These are phyloP conservation scores for Stichopus horrens DNA, from an alignment of 53 echinoderm and acorn worm genomes.

Conservation along the genomic window DNA sequence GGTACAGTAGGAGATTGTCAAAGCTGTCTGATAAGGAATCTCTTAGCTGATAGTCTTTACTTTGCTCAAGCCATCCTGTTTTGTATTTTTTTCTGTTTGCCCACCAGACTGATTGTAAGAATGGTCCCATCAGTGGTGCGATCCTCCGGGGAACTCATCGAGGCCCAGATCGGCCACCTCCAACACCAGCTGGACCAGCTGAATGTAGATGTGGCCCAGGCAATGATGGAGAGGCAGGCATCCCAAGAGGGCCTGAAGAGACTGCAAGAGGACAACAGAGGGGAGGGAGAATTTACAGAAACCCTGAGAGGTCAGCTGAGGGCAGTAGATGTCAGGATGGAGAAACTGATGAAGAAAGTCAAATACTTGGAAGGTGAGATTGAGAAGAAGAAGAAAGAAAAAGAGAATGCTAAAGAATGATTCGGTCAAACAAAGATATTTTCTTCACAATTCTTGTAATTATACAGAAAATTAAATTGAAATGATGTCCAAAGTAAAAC, in stretches of 20 bases:
- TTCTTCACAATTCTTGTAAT: neutral
- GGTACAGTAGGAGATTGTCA: no score
- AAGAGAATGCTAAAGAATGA: neutral
- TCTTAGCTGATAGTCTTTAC: no score
- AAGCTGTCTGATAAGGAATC: no score
- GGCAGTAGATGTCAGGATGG: constrained; percentile 65
- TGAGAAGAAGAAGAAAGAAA: constrained; percentile 68
- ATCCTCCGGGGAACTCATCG: constrained; percentile 69
- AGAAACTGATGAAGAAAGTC: constrained; percentile 87
- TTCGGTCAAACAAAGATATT: neutral
- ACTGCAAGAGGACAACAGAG: constrained; percentile 24
- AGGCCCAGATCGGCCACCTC: constrained; percentile 72
- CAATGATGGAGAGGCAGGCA: constrained; percentile 61
- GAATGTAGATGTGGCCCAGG: constrained; percentile 66
- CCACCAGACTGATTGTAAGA: neutral
- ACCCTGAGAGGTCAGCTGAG: constrained; percentile 70
- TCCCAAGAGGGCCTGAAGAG: constrained; percentile 64
- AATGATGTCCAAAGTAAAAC: no score
- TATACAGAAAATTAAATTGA: no score
- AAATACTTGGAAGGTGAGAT: constrained; percentile 82
- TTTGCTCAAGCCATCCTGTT: no score
- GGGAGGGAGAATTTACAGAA: constrained; percentile 15
- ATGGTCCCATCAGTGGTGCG: constrained; percentile 50
- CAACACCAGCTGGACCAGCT: constrained; percentile 80
- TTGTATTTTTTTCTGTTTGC: no score